Evolutionary conservation across 1,140 invertebrate species (phyloP).

Genomic region (Watersipora subatra): DNA sequence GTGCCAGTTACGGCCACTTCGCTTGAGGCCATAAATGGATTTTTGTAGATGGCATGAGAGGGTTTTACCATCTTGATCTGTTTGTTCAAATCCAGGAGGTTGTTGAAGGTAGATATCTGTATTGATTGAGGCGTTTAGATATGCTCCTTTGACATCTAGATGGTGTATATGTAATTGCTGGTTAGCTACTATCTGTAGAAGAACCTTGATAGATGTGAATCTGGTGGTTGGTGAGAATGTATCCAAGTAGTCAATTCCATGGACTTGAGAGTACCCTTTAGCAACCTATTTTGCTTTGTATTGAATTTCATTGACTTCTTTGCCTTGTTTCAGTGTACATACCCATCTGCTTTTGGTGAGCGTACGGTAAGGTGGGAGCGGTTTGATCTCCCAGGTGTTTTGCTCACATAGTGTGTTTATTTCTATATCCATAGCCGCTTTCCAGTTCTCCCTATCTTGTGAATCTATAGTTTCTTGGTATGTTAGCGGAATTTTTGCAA

Average conservation of each 20-base stretch:
- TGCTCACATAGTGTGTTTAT: slow-evolving; percentile 29
- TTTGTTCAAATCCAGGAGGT: too few species aligned
- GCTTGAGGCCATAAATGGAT: too few species aligned
- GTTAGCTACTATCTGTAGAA: too few species aligned
- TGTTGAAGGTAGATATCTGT: too few species aligned
- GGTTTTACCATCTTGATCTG: too few species aligned
- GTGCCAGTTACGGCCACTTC: too few species aligned
- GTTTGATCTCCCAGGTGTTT: slow-evolving; percentile 29
- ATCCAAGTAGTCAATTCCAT: slow-evolving; percentile 18
- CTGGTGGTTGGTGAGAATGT: slow-evolving; percentile 19
- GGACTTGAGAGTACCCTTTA: slow-evolving; percentile 26
- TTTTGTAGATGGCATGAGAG: too few species aligned
- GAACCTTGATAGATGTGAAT: slow-evolving; percentile 16
- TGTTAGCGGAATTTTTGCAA: slow-evolving; percentile 11
- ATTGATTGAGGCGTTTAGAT: too few species aligned
- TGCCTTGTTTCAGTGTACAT: slow-evolving; percentile 12
- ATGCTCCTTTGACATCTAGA: too few species aligned
- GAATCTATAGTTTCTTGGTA: slow-evolving; percentile 24
- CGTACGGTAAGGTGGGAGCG: slow-evolving; percentile 26
- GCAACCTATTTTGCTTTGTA: slow-evolving; percentile 38
- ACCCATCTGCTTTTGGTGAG: slow-evolving; percentile 34
- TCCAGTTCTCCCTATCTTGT: slow-evolving; percentile 25
- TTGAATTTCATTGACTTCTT: slow-evolving; percentile 6
- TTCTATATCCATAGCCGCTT: slow-evolving; percentile 32
- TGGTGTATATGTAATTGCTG: too few species aligned